Conservation (phyloP, 2,797 vertebrate genomes). For the Poecilia gillii region DNA sequence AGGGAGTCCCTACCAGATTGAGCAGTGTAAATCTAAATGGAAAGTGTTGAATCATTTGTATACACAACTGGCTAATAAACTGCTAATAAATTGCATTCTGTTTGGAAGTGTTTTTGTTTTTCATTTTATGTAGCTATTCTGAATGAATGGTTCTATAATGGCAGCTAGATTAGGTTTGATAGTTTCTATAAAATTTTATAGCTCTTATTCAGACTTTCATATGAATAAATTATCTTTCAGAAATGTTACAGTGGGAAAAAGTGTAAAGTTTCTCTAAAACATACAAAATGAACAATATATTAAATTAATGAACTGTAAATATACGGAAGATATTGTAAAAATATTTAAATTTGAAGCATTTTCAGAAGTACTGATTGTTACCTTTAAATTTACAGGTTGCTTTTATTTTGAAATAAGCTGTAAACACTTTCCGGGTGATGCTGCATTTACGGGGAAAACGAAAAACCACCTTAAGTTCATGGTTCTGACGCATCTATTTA, state of each 20-base stretch:
- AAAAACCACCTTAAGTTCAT: neutral
- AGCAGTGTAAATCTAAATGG: slow-evolving; percentile 80
- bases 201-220: neutral
- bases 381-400: neutral
- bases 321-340: neutral
- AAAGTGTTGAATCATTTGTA: slow-evolving; percentile 84
- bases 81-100: slow-evolving; percentile 79
- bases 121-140: neutral
- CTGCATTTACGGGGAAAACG: neutral
- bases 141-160: neutral
- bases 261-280: neutral
- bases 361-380: neutral
- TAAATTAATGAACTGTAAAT: neutral
- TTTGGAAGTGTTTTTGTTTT: neutral
- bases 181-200: neutral
- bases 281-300: neutral
- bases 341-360: neutral
- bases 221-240: neutral
- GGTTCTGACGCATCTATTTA: neutral
- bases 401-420: slow-evolving; percentile 42
- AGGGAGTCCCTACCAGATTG: slow-evolving; percentile 76
- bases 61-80: slow-evolving; percentile 87
- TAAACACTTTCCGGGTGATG: slow-evolving; percentile 64
- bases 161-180: neutral
- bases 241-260: neutral